Base-by-base conservation (phyloP, 23 tunicate species). In the Phallusia fumigata region DNA sequence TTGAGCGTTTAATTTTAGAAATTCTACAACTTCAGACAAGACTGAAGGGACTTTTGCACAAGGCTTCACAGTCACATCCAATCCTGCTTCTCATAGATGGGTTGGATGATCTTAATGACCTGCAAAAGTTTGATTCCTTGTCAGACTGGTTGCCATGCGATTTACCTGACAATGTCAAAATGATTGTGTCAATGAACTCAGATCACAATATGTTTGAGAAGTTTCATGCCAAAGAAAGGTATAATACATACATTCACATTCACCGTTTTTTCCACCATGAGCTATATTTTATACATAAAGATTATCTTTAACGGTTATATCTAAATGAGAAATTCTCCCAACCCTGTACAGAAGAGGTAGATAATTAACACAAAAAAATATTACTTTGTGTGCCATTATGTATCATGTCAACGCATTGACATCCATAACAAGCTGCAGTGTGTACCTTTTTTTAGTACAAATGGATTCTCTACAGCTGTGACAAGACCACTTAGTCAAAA, bases 121-220 rank as follows among this genome's bases (percentile, higher is more conserved):
- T 33, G 19, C 64, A 65, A 0, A 69, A 79, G 35, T 58, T 15
- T 31, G 33, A 33, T 0, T 19, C 19, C 2, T 69, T 78, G 5
- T 44, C 65, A 0, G 30, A 33, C 19, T 85, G 88, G 88, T 53
- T 85, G 79, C 83, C 88, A 44, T 30, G 78, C 31, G 22, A 65
- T 47, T 33, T 85, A 18, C 88, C 88, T 0, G 65, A 78, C 13
- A 16, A 85, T 45, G 88, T 79, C 69, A 85, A 85, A 85, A 22
- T 85, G 36, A 35, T 85, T 36, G 16, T 85, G 24, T 85, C 88
- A 12, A 18, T 78, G 19, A 52, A 85, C 50, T 36, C 88, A 26
- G 72, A 79, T 44, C 24, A 75, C 50, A 21, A 18, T 19, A 13
- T 19, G 19, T 32, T 74, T 19, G 5, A 74, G 8, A 33, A 74